Percentiles rank a stretch among this genome's conserved stretches.
Evolutionary conservation across 1,140 invertebrate genomes (phyloP).

Genomic region (Solen grandis): DNA sequence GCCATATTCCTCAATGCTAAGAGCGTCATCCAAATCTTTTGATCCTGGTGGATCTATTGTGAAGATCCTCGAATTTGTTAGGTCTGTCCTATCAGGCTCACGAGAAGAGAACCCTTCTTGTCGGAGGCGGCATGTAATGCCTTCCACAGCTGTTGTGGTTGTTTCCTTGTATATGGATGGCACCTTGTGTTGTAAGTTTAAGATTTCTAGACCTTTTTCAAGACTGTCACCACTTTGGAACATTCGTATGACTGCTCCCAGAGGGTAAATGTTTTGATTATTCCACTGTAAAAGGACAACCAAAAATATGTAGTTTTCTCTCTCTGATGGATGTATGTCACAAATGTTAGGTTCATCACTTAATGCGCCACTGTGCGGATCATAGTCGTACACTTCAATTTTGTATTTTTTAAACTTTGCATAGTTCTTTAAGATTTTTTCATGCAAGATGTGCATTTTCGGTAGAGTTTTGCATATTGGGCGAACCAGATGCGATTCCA

Average conservation of each 20-base stretch:
- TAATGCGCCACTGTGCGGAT: not conserved
- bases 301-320: constrained; percentile 28
- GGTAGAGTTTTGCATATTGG: constrained; percentile 75
- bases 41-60: constrained; percentile 99
- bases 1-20: constrained; percentile 84
- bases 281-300: constrained; percentile 33
- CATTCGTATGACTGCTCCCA: constrained; percentile 33
- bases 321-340: constrained; percentile 13
- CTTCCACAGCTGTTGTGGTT: constrained; percentile 11
- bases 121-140: constrained; percentile 7
- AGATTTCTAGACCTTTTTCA: constrained; percentile 11
- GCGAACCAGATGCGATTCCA: constrained; percentile 66
- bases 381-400: constrained; percentile 42
- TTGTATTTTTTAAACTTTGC: constrained; percentile 30
- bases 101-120: not conserved
- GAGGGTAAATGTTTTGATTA: constrained; percentile 32
- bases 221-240: constrained; percentile 6
- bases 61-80: constrained; percentile 83
- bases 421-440: constrained; percentile 31
- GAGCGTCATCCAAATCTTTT: constrained; percentile 98
- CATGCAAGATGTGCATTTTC: constrained; percentile 69
- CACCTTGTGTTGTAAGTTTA: constrained; percentile 46
- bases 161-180: constrained; percentile 24
- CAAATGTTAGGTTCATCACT: constrained; percentile 6
- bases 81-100: too few species aligned